Base-by-base conservation (phyloP, 2,888 invertebrate genomes). In the Thymelicus sylvestris region DNA sequence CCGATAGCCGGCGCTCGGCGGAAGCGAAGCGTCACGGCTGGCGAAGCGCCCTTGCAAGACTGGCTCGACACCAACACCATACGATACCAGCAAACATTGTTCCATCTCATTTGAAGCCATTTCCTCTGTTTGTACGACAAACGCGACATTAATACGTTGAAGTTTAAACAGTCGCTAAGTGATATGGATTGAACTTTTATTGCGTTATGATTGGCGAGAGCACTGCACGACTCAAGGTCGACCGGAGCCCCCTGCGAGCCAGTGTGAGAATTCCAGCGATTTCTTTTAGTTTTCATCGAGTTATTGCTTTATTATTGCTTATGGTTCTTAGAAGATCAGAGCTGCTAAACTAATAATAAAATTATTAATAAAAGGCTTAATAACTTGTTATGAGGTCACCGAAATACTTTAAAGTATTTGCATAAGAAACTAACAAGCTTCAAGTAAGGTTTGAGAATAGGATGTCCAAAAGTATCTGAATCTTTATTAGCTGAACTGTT, bases 11-110 rank as follows among this genome's bases (percentile, higher is more conserved):
- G 24, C 24, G 24, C 57, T 7, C 78, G 72, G 75, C 89, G 90
- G 89, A 88, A 91, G 81, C 86, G 84, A 74, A 75, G 77, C 80
- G 83, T 91, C 90, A 89, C 91, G 91, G 87, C 86, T 86, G 80
- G 87, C 82, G 83, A 83, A 87, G 87, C 90, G 91, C 90, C 91
- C 90, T 90, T 86, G 79, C 81, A 86, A 86, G 39, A 15, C 12
- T 80, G 80, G 80, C 80, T 68, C 79, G 76, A 78, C 77, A 77
- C 73, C 74, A 75, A 63, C 68, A 64, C 68, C 72, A 64, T 74
- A 74, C 79, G 68, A 69, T 64, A 64, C 83, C 77, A 73, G 76
- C 79, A 79, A 81, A 79, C 79, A 80, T 76, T 76, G 89, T 87
- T 88, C 89, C 88, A 86, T 83, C 86, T 86, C 88, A 88, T 88